Evolutionary conservation across 2,113 vertebrate genomes (phyloP).

Genomic region (Sapajus apella): DNA sequence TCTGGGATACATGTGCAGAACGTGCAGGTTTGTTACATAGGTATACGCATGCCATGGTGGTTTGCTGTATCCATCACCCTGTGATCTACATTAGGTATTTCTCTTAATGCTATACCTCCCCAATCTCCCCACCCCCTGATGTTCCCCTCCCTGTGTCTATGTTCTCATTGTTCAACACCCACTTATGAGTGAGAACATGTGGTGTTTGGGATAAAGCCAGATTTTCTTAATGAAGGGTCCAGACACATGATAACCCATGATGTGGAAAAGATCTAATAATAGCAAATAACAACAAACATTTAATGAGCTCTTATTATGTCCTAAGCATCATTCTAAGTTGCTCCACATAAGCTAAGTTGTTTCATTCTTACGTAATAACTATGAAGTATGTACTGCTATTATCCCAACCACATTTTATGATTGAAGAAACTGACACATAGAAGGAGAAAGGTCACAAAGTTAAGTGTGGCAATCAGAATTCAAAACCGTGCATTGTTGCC

Average conservation of each 20-base stretch:
- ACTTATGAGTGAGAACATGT: too few species aligned
- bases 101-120: too few species aligned
- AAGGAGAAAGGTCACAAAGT: not conserved
- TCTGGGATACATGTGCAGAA: too few species aligned
- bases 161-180: too few species aligned
- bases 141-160: too few species aligned
- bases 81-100: too few species aligned
- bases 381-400: not conserved
- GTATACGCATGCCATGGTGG: too few species aligned
- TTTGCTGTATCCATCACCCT: too few species aligned
- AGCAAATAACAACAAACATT: not conserved
- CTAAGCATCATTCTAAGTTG: not conserved
- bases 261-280: not conserved
- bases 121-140: too few species aligned
- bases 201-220: not conserved
- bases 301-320: not conserved
- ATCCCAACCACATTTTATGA: not conserved
- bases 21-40: too few species aligned
- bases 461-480: not conserved
- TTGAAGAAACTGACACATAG: not conserved
- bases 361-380: not conserved
- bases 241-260: not conserved
- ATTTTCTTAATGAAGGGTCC: not conserved
- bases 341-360: not conserved
- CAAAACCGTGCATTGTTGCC: fast-evolving